These are phyloP conservation scores for Tachina grossa DNA, from an alignment of 2,888 invertebrate genomes.

Conservation along the genomic window DNA sequence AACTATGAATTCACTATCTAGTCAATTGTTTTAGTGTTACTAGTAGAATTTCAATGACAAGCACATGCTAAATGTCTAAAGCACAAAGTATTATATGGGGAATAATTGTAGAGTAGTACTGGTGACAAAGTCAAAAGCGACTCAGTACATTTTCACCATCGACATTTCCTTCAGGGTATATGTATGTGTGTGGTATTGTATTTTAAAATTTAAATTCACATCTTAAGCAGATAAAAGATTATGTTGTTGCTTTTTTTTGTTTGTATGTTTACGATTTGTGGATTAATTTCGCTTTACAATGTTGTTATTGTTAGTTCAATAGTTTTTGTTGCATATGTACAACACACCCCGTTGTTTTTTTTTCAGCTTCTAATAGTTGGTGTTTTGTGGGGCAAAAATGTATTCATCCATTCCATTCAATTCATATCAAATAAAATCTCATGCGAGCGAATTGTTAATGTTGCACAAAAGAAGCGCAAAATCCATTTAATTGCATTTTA, in stretches of 20 bases:
- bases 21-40: no score
- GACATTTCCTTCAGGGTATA: no score
- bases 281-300: constrained; percentile 54
- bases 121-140: no score
- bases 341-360: neutral
- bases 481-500: constrained; percentile 58
- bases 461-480: constrained; percentile 11
- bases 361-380: no score
- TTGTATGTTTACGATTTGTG: constrained; percentile 30
- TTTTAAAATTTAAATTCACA: constrained; percentile 56
- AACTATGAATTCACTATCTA: no score
- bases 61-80: no score
- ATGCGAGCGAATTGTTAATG: constrained; percentile 5
- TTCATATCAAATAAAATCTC: constrained; percentile 46
- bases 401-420: no score
- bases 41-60: no score
- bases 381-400: no score
- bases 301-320: constrained; percentile 20
- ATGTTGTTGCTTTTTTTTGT: constrained; percentile 21
- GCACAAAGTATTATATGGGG: no score
- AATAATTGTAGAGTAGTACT: no score
- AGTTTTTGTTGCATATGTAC: constrained; percentile 21
- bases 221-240: constrained; percentile 43
- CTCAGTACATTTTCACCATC: no score
- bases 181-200: constrained; percentile 43